These are phyloP conservation scores for Tragelaphus oryx DNA, from an alignment of 2,797 vertebrate genomes.

Conservation along the genomic window DNA sequence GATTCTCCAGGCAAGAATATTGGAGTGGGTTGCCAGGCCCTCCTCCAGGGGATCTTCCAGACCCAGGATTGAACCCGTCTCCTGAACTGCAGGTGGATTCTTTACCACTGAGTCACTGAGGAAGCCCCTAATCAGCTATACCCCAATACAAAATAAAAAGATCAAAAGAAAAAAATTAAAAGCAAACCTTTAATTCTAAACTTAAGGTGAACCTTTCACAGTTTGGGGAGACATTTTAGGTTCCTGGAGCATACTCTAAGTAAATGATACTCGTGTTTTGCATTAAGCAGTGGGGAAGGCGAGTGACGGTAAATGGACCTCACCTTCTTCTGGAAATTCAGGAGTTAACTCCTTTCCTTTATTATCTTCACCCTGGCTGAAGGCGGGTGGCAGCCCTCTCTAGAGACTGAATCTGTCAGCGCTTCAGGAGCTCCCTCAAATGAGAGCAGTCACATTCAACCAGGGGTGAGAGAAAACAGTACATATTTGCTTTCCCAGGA, in stretches of 20 bases:
- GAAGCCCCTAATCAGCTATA: neutral
- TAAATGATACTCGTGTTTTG: neutral
- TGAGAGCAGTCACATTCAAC: conserved; percentile 47
- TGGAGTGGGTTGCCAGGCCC: neutral
- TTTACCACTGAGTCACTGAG: neutral
- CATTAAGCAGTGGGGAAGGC: neutral
- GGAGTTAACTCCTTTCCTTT: conserved; percentile 33
- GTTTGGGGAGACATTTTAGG: neutral
- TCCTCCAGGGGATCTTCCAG: neutral
- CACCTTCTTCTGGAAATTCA: neutral
- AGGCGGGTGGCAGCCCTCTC: conserved; percentile 42
- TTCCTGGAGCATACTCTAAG: too few relatives aligned
- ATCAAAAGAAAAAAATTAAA: neutral
- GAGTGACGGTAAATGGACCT: neutral
- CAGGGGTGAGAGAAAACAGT: conserved; percentile 33
- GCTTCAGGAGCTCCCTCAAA: conserved; percentile 34
- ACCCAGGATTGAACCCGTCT: neutral
- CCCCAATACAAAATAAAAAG: neutral
- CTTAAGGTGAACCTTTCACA: neutral
- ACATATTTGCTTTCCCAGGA: conserved; percentile 24
- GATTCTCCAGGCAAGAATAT: neutral
- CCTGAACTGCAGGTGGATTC: neutral
- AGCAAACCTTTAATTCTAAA: neutral
- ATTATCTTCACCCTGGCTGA: neutral
- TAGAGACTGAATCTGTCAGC: conserved; percentile 49